Base-by-base conservation (phyloP, 2,888 invertebrate species). In the Eustalomyia histrio region DNA sequence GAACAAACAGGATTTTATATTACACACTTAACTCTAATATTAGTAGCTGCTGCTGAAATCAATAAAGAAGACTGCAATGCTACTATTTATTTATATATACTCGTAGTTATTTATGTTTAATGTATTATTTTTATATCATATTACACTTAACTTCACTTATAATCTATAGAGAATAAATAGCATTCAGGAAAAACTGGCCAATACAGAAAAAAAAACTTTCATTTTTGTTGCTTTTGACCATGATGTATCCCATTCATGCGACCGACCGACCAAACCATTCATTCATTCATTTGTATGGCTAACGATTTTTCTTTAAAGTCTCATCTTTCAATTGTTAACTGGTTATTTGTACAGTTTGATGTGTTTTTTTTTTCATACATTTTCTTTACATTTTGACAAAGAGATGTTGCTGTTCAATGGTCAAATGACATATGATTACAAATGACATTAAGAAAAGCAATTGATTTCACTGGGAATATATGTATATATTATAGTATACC, bases 401-500 rank as follows among this genome's bases (percentile, higher is more conserved):
- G 12, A 39, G 39, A 39, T 39, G 39, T 39, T 39, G 39, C 39
- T 14, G 39, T 12, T 68, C 39, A 71, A 64, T 71, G 58, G 18
- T 57, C 57, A 76, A 52, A 17, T 76, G 58, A 18, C 35, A 76
- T 58, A 43, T 69, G 50, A 71, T 58, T 65, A 65, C 50, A 71
- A 64, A 76, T 76, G 71, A 65, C 76, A 71, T 64, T 29, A 71
- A 71, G 76, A 64, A 76, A 64, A 71, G 64, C 71, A 71, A 76
- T 71, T 71, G 76, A 76, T 76, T 76, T 76, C 53, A 71, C 71
- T 76, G 29, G 18, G n/a, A 43, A 64, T 43, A 57, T 50, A 12
- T 43, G 50, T 50, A 12, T 29, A 39, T 14, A 12, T 1, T 12
- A 39, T 39, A 29, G 29, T 21, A 21, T 35, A 8, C 35, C 21